Conservation (phyloP, 1,140 invertebrate genomes). For the Tetramorium alpestre region DNA sequence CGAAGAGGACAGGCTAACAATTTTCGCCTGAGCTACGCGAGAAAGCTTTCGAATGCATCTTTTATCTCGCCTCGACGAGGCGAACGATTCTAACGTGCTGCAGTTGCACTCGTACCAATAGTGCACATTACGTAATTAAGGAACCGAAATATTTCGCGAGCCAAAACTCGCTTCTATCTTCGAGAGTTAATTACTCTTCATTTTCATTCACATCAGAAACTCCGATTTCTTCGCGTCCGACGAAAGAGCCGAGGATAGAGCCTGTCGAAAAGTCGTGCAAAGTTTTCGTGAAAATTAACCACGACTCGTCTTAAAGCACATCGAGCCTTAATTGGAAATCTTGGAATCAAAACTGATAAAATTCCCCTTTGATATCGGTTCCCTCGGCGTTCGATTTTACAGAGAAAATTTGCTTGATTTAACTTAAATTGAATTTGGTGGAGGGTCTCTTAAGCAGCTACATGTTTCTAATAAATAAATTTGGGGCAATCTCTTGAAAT, state of each 20-base stretch:
- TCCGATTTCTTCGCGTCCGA: background rate
- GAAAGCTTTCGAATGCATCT: slow-evolving; percentile 2
- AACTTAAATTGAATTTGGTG: slow-evolving; percentile 5
- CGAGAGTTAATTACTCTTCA: slow-evolving; percentile 37
- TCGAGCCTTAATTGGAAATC: slow-evolving; percentile 50
- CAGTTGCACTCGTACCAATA: background rate
- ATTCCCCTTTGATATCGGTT: slow-evolving; percentile 11
- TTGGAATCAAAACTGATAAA: slow-evolving; percentile 58
- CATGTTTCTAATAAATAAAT: background rate
- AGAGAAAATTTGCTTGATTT: background rate
- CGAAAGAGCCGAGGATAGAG: background rate
- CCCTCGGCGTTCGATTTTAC: background rate
- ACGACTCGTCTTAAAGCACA: slow-evolving; percentile 23
- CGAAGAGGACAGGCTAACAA: slow-evolving; percentile 54
- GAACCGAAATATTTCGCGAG: background rate
- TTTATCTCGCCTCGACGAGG: slow-evolving; percentile 1
- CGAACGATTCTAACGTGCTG: background rate
- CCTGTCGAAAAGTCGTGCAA: slow-evolving; percentile 32
- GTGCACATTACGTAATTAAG: background rate
- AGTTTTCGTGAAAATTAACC: slow-evolving; percentile 59
- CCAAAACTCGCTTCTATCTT: background rate
- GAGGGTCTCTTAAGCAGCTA: background rate
- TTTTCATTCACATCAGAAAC: slow-evolving; percentile 52
- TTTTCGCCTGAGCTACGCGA: slow-evolving; percentile 40
- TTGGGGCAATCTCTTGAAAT: background rate